Evolutionary conservation across 2,797 vertebrate genomes (phyloP).

Genomic region (Parauchenoglanis punctatus): DNA sequence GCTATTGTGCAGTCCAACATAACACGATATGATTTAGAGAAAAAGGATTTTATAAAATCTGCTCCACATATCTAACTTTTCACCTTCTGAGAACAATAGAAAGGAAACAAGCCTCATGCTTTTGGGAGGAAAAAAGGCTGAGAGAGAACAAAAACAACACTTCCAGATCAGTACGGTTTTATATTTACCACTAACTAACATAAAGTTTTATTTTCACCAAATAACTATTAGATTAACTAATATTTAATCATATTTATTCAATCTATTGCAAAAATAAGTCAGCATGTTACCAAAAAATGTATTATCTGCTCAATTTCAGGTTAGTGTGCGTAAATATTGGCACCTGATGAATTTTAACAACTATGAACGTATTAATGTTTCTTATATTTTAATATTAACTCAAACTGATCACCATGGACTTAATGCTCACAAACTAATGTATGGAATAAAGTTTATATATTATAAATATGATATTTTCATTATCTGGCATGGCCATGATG

Average conservation of each 20-base stretch:
- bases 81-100: conserved; percentile 40
- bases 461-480: not conserved
- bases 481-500: not conserved
- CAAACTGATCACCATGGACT: not conserved
- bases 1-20: conserved; percentile 56
- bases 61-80: conserved; percentile 51
- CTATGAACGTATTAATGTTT: not conserved
- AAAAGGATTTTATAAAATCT: conserved; percentile 42
- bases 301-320: not conserved
- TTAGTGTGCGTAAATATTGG: not conserved
- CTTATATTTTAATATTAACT: not conserved
- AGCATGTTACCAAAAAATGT: not conserved
- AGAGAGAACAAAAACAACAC: not conserved
- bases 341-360: not conserved
- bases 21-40: conserved; percentile 55
- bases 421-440: not conserved
- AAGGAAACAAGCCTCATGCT: conserved; percentile 20
- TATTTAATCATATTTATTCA: not conserved
- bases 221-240: not conserved
- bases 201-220: not conserved
- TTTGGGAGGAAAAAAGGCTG: not conserved
- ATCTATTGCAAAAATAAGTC: not conserved
- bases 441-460: not conserved
- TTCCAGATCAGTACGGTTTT: not conserved
- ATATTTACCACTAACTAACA: not conserved